Conservation (phyloP, 1,140 invertebrate genomes). For the Conus ventricosus region DNA sequence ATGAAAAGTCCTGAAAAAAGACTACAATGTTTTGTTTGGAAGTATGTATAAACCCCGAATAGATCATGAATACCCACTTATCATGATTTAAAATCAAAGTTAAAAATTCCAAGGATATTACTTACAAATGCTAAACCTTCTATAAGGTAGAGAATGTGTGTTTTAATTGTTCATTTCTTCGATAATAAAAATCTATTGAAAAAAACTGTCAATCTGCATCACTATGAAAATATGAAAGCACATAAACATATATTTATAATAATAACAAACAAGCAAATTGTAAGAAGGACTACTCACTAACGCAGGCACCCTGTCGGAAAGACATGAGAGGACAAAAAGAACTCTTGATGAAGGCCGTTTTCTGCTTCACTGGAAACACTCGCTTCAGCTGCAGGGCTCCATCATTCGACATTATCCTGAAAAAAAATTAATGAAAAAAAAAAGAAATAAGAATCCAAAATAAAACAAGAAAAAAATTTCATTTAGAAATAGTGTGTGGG, state of each 20-base stretch:
- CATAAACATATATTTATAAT: background rate
- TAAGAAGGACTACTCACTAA: conserved; percentile 77
- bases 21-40: too few relatives aligned
- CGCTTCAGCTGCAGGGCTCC: conserved; percentile 81
- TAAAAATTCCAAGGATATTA: too few relatives aligned
- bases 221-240: background rate
- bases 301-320: conserved; percentile 86
- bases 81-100: too few relatives aligned
- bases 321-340: conserved; percentile 90
- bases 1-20: too few relatives aligned
- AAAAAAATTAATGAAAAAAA: conserved; percentile 38
- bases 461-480: background rate
- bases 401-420: conserved; percentile 81
- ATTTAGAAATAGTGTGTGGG: background rate
- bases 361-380: conserved; percentile 81
- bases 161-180: too few relatives aligned
- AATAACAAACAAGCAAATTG: background rate
- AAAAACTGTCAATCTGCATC: too few relatives aligned
- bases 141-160: too few relatives aligned
- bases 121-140: too few relatives aligned
- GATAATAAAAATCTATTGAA: too few relatives aligned
- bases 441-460: background rate
- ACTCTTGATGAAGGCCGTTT: conserved; percentile 81
- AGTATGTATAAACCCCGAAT: too few relatives aligned
- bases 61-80: too few relatives aligned